phyloP scores from a whole-genome alignment of 23 tunicate species.

The Trididemnum nubilum region DNA sequence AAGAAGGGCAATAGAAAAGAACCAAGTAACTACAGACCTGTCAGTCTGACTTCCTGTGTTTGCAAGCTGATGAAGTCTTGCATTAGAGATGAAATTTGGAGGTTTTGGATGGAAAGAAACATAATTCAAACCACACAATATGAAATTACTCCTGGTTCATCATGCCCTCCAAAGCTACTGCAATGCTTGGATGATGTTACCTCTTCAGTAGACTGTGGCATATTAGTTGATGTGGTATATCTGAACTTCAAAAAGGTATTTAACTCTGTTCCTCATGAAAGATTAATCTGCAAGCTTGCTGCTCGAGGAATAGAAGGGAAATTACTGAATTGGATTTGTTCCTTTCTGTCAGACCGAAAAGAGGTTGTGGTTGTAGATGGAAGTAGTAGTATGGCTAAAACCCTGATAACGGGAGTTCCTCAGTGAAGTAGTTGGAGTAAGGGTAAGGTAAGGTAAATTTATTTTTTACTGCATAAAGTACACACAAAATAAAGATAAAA shows the following conservation, averaged over 20 bases:
- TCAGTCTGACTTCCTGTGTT: conserved; percentile 2
- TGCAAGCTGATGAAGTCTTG: conserved; percentile 18
- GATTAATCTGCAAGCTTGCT: not conserved
- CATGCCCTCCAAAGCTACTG: not conserved
- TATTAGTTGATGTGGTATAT: not conserved
- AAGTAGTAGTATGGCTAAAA: too few relatives aligned
- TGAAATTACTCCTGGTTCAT: not conserved
- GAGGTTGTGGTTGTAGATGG: conserved; percentile 13
- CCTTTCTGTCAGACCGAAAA: not conserved
- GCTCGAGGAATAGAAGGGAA: not conserved
- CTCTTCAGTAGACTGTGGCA: not conserved
- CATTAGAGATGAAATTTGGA: conserved; percentile 3
- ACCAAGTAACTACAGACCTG: conserved; percentile 6
- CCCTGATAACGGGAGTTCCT: conserved; percentile 4
- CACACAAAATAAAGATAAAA: too few relatives aligned
- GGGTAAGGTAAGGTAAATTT: too few relatives aligned
- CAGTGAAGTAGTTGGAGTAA: not conserved
- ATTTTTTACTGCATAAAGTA: too few relatives aligned
- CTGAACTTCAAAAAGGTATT: not conserved
- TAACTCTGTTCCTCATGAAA: conserved; percentile 5
- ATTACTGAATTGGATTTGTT: not conserved
- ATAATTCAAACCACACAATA: not conserved
- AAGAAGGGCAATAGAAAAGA: conserved; percentile 6
- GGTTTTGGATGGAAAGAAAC: not conserved
- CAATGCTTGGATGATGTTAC: not conserved